These are phyloP conservation scores for Forbesichthys papilliferus DNA, from an alignment of 2,113 vertebrate species.

Conservation along the genomic window DNA sequence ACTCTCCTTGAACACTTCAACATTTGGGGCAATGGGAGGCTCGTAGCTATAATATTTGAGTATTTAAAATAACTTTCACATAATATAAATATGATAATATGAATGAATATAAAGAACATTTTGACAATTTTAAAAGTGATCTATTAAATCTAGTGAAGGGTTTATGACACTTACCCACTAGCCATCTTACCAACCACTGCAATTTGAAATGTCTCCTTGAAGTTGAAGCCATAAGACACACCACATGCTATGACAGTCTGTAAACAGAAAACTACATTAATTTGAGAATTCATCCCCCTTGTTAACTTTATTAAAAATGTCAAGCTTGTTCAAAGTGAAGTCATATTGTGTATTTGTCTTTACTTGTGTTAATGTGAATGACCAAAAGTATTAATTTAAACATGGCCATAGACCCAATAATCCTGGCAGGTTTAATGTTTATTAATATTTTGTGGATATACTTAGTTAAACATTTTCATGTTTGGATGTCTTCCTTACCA, in stretches of 20 bases:
- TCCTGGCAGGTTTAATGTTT: not conserved
- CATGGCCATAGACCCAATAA: too few relatives aligned
- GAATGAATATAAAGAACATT: not conserved
- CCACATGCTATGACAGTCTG: slow-evolving; percentile 89
- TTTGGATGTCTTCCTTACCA: slow-evolving; percentile 71
- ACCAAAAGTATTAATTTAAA: too few relatives aligned
- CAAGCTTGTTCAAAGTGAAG: too few relatives aligned
- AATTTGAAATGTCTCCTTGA: slow-evolving; percentile 75
- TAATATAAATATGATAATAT: not conserved
- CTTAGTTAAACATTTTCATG: not conserved
- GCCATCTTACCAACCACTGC: slow-evolving; percentile 81
- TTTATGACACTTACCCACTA: slow-evolving; percentile 72
- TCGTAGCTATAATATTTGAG: slow-evolving; percentile 79
- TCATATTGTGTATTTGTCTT: too few relatives aligned
- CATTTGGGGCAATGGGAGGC: slow-evolving; percentile 72
- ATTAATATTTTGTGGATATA: not conserved
- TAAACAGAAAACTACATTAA: slow-evolving; percentile 14
- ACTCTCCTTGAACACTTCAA: slow-evolving; percentile 68
- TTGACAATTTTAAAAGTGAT: not conserved
- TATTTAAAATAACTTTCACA: not conserved
- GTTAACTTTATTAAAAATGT: not conserved
- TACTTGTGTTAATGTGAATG: too few relatives aligned
- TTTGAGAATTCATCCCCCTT: not conserved
- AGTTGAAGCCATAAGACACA: slow-evolving; percentile 82
- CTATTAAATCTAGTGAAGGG: not conserved